phyloP scores from a whole-genome alignment of 92 coral and sea anemone species.

The Muricea muricata region DNA sequence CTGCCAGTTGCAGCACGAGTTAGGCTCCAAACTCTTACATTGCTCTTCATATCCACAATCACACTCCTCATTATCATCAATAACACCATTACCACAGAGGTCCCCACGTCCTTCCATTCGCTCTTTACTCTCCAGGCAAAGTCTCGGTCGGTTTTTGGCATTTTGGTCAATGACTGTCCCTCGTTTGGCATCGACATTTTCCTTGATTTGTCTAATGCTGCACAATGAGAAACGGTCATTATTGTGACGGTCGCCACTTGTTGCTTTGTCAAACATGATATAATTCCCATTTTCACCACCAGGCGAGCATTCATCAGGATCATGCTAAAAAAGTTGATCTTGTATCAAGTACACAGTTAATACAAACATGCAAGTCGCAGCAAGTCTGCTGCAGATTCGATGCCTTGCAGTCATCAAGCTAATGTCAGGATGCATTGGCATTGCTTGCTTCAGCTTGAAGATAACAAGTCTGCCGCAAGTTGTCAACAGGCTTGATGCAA shows the following conservation, averaged over 20 bases:
- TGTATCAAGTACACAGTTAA: no score
- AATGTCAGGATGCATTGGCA: no score
- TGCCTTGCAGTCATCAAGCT: no score
- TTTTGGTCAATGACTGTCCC: background rate
- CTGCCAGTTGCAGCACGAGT: conserved; percentile 71
- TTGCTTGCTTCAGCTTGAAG: no score
- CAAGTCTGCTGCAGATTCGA: no score
- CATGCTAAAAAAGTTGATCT: conserved; percentile 89
- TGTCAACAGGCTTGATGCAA: no score
- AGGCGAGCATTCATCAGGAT: conserved; percentile 82
- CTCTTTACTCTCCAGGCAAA: conserved; percentile 1
- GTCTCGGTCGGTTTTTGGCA: background rate
- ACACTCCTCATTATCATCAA: conserved; percentile 78
- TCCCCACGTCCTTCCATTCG: conserved; percentile 38
- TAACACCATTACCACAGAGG: conserved; percentile 87
- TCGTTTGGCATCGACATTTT: conserved; percentile 76
- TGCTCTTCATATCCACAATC: conserved; percentile 79
- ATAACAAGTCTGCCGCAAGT: no score
- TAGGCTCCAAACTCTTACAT: conserved; percentile 54
- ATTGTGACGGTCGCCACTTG: conserved; percentile 81
- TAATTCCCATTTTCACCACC: conserved; percentile 83
- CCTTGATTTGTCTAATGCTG: conserved; percentile 73
- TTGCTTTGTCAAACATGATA: conserved; percentile 94
- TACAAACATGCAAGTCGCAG: no score
- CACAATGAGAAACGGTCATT: conserved; percentile 86